phyloP scores from a whole-genome alignment of 1,140 invertebrate species.

The Yoshiicerus persimilis region DNA sequence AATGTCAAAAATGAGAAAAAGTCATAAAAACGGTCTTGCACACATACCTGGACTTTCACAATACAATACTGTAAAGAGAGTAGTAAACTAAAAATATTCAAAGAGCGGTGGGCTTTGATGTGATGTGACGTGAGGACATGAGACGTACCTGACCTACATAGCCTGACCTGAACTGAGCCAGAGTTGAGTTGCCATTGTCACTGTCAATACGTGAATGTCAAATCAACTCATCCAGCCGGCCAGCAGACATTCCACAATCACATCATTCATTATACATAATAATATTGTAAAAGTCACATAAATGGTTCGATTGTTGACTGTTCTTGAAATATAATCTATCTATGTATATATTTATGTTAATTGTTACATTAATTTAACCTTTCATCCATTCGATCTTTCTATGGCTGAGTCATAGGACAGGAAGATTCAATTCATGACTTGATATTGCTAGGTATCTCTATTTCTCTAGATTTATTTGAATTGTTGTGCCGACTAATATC shows the following conservation, averaged over 20 bases:
- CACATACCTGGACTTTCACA: neutral
- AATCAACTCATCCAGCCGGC: neutral
- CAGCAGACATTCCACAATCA: neutral
- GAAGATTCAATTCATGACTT: slow-evolving; percentile 12
- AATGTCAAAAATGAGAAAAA: neutral
- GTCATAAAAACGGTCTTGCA: neutral
- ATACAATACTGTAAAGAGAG: neutral
- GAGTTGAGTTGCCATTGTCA: neutral
- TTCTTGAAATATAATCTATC: slow-evolving; percentile 16
- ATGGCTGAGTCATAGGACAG: slow-evolving; percentile 18
- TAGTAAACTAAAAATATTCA: neutral
- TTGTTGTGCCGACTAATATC: neutral
- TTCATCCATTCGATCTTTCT: slow-evolving; percentile 13
- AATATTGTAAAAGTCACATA: slow-evolving; percentile 11
- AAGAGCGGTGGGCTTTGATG: neutral
- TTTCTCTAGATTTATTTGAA: neutral
- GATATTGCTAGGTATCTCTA: neutral
- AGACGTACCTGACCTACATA: neutral
- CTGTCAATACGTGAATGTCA: neutral
- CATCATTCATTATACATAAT: neutral
- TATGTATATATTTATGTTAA: neutral
- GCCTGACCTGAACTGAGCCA: neutral
- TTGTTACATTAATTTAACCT: neutral
- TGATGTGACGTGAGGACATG: neutral
- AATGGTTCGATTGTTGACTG: slow-evolving; percentile 22